Evolutionary conservation across 2,888 invertebrate genomes (phyloP), one percentile per base, ranked within the genome.

Genomic region (Leptarthrus brevirostris): DNA sequence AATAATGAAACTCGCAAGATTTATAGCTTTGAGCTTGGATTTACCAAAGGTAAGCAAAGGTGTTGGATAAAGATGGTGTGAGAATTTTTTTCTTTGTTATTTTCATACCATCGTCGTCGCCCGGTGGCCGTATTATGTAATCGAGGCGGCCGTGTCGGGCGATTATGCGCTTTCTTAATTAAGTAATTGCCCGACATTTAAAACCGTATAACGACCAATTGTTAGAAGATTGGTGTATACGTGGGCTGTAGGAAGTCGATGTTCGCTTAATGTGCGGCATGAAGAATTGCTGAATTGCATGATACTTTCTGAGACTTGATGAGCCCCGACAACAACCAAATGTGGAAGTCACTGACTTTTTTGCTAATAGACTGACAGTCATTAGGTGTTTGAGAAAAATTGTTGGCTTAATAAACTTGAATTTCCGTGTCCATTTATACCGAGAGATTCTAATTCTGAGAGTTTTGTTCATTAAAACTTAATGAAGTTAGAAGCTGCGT

Each of bases 121-220:
- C n/a, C n/a, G n/a, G n/a, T n/a, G n/a, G n/a, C 5, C 3, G 24
- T 0, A 8, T 64, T 64, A 47, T 64, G 64, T 24, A 64, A 64
- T 64, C 64, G 22, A 5, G 1, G 47, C 5, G 22, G 44, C 44
- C 44, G 2, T 24, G 47, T 20, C 36, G 14, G 22, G n/a, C 40
- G 64, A 64, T 64, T 44, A 64, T 64, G 64, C 64, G 64, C 64
- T 64, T 64, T 64, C 64, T 64, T 64, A 64, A 64, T 64, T 64
- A 64, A 64, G 64, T 64, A 64, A 64, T 64, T 64, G 64, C 44
- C 64, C 64, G 64, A 64, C 44, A 44, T 64, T 64, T 64, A 64
- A 64, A 64, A 64, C 64, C 24, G 64, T 44, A 64, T 64, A 64
- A 64, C 24, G 64, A 64, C 64, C 64, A 44, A 64, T 64, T 64